phyloP scores from a whole-genome alignment of 2,113 vertebrate species.

The Sarotherodon lohbergeri region DNA sequence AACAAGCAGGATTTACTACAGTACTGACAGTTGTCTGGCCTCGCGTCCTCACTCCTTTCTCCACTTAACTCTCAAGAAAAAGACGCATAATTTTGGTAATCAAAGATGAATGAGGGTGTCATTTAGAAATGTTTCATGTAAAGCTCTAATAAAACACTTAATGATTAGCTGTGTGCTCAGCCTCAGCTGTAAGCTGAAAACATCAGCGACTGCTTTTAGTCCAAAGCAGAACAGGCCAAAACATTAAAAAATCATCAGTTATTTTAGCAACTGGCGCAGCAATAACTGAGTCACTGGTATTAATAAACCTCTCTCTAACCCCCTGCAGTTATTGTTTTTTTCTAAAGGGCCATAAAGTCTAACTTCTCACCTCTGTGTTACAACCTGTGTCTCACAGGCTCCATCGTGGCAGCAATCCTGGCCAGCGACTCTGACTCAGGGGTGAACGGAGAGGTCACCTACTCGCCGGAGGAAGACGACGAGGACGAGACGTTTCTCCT shows the following conservation, averaged over 20 bases:
- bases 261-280: slow-evolving; percentile 2
- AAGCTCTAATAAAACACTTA: background rate
- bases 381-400: slow-evolving; percentile 71
- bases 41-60: background rate
- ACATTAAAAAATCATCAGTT: background rate
- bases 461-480: slow-evolving; percentile 87
- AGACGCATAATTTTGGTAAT: background rate
- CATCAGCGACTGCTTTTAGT: background rate
- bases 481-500: slow-evolving; percentile 87
- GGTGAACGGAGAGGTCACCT: slow-evolving; percentile 90
- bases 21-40: slow-evolving; percentile 26
- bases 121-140: background rate
- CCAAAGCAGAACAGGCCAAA: background rate
- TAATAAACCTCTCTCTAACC: slow-evolving; percentile 1
- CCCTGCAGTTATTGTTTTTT: background rate
- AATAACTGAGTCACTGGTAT: background rate
- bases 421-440: slow-evolving; percentile 92
- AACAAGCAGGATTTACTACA: slow-evolving; percentile 17
- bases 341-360: background rate
- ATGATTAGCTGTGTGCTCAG: background rate
- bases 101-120: background rate
- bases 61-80: background rate
- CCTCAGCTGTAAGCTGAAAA: background rate
- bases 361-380: slow-evolving; percentile 10
- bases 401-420: slow-evolving; percentile 91